Base-by-base conservation (phyloP, 2,888 invertebrate species). In the Drosophila antonietae region DNA sequence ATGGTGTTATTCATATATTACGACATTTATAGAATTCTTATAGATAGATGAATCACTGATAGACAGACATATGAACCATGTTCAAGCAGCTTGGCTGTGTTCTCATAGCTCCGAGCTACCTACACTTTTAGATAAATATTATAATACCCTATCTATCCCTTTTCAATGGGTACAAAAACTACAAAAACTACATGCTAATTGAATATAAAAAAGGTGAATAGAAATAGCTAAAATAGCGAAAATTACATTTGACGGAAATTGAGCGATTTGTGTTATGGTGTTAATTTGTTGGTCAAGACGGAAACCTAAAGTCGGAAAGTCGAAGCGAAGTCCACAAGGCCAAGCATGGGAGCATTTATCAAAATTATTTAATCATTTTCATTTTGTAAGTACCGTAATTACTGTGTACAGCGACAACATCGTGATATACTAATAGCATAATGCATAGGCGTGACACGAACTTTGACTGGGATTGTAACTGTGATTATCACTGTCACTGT, bases 171-270 rank as follows among this genome's bases (percentile, higher is more conserved):
- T 23, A 44, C 8, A n/a, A 44, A 55, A n/a, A 14, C 20, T 15
- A 23, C 18, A 39, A 53, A 77, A 71, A 18, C 6, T 20, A 8
- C 10, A 63, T 82, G 76, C 52, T 82, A 85, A 85, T 81, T 79
- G 63, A 55, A 72, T 61, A 59, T 59, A 52, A 66, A 70, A 41
- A 12, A 43, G 62, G 62, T 67, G 31, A 33, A 39, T 51, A 39
- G 55, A 60, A 57, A 61, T 58, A 49, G 39, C 44, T 52, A 67
- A 70, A 63, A 53, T 46, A 67, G 44, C 44, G 35, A 62, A 68
- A 76, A 78, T 81, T 75, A 81, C 78, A 85, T 65, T 75, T 85
- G 65, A 71, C 86, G 81, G 83, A 88, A 86, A 86, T 86, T 74
- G 78, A 88, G 76, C 73, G 64, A 78, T 86, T 85, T 71, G 79